These are phyloP conservation scores for Eudyptes chrysolophus DNA, from an alignment of 2,113 vertebrate genomes.

Conservation along the genomic window DNA sequence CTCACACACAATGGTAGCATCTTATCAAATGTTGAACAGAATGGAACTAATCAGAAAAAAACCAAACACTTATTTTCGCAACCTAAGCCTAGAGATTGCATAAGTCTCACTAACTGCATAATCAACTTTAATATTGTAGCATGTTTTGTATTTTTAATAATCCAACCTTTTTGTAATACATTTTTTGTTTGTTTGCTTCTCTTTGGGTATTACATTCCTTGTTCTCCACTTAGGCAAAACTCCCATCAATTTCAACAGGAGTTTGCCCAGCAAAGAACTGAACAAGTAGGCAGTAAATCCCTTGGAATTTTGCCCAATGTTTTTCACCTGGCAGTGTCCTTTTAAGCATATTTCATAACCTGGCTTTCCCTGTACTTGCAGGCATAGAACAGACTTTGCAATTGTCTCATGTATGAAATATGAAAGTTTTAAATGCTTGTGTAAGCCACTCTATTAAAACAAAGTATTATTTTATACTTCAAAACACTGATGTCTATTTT, in stretches of 20 bases:
- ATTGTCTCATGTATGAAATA: neutral
- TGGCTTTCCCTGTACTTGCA: neutral
- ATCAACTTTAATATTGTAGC: neutral
- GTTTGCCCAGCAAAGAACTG: neutral
- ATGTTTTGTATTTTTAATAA: neutral
- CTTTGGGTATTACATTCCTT: neutral
- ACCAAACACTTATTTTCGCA: neutral
- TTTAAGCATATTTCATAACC: neutral
- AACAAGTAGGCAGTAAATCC: neutral
- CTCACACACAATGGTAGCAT: neutral
- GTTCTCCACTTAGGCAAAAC: neutral
- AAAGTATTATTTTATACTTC: neutral
- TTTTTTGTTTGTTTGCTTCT: neutral
- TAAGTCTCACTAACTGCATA: neutral
- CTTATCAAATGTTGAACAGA: neutral
- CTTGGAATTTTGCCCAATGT: neutral
- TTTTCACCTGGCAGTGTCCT: neutral
- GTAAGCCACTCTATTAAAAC: neutral
- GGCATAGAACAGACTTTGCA: neutral
- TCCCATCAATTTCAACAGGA: neutral
- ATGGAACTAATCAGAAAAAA: neutral
- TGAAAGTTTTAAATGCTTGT: neutral
- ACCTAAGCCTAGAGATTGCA: neutral
- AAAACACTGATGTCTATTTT: neutral
- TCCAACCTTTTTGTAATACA: neutral